Evolutionary conservation across 2,797 vertebrate species (phyloP).

Genomic region (Ctenopoma multispine): DNA sequence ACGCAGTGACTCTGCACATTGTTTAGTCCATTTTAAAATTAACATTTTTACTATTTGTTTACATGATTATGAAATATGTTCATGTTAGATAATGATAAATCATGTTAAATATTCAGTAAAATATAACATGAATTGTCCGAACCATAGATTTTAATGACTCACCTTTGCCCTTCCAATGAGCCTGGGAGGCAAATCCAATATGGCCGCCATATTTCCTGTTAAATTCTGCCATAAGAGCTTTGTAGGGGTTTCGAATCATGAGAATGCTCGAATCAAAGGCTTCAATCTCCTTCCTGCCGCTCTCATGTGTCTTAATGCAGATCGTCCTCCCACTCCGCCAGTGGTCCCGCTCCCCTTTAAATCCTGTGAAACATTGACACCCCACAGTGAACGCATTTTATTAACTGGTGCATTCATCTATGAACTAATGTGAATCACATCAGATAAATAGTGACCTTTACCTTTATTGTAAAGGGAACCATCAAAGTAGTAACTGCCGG

Average conservation of each 20-base stretch:
- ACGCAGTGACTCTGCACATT: too few relatives aligned
- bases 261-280: constrained; percentile 92
- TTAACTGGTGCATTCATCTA: background rate
- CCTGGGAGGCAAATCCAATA: constrained; percentile 94
- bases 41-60: background rate
- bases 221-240: constrained; percentile 98
- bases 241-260: constrained; percentile 97
- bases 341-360: constrained; percentile 97
- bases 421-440: background rate
- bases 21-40: too few relatives aligned
- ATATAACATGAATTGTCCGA: too few relatives aligned
- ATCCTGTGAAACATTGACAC: constrained; percentile 77
- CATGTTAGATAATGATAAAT: too few relatives aligned
- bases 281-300: constrained; percentile 95
- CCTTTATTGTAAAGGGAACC: constrained; percentile 99
- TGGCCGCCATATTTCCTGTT: constrained; percentile 97
- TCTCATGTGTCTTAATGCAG: constrained; percentile 98
- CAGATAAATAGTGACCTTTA: constrained; percentile 45
- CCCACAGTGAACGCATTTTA: constrained; percentile 12
- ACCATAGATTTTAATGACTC: constrained; percentile 33
- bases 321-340: constrained; percentile 95
- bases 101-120: background rate
- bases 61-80: background rate
- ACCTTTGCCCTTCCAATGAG: constrained; percentile 99
- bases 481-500: constrained; percentile 98